Evolutionary conservation across 2,113 vertebrate species (phyloP).

Genomic region (Panthera uncia): DNA sequence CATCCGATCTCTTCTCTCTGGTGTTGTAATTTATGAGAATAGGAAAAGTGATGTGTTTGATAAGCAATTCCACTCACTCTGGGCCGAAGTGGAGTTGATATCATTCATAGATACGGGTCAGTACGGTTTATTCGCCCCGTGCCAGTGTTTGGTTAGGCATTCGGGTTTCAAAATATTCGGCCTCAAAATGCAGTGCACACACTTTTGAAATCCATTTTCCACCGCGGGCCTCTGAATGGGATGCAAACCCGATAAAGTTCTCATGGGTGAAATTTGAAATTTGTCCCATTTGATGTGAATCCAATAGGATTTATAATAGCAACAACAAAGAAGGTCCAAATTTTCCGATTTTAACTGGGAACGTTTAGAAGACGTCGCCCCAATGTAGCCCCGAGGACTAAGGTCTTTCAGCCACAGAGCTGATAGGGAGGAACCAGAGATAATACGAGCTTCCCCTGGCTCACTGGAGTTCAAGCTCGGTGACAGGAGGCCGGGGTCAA

Average conservation of each 20-base stretch:
- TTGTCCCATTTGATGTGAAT: conserved; percentile 51
- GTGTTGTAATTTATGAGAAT: neutral
- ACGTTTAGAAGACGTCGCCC: neutral
- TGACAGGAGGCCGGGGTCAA: neutral
- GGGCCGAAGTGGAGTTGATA: neutral
- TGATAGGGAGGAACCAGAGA: accelerated
- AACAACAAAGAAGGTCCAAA: neutral
- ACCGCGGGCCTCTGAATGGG: neutral
- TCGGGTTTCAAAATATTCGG: conserved; percentile 5
- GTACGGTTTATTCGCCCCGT: neutral
- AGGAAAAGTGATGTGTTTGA: accelerated
- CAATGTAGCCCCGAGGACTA: neutral
- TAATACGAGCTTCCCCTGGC: neutral
- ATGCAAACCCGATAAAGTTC: neutral
- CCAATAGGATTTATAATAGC: neutral
- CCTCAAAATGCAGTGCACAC: neutral
- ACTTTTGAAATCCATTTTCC: conserved; percentile 57
- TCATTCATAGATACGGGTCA: neutral
- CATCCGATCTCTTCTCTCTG: accelerated
- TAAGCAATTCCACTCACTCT: neutral
- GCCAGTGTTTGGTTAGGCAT: neutral
- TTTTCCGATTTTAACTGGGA: neutral
- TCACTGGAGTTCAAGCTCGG: accelerated
- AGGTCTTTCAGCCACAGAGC: neutral
- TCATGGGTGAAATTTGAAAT: conserved; percentile 56